Conservation (phyloP, 2,797 vertebrate species). For the Catostomus latipinnis region DNA sequence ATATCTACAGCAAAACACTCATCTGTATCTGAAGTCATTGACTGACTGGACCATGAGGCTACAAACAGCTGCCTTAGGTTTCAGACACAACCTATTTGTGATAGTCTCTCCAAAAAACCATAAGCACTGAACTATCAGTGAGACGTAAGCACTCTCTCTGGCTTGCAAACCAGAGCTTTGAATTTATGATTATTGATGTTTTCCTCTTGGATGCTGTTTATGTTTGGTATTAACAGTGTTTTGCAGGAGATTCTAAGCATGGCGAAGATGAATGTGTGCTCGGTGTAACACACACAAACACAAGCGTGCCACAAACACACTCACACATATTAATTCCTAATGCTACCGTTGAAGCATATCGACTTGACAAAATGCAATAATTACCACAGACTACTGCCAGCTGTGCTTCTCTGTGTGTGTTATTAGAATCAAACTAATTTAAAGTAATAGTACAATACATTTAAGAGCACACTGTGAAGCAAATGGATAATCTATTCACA, state of each 20-base stretch:
- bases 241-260: neutral
- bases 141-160: neutral
- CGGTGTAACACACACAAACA: slow-evolving; percentile 16
- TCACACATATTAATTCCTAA: neutral
- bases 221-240: slow-evolving; percentile 11
- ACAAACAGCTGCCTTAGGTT: too few relatives aligned
- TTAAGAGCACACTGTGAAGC: neutral
- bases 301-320: neutral
- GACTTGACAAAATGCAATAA: slow-evolving; percentile 31
- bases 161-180: neutral
- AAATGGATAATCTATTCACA: neutral
- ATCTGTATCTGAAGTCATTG: too few relatives aligned
- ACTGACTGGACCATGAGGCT: too few relatives aligned
- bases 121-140: neutral
- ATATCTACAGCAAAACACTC: too few relatives aligned
- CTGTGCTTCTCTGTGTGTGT: slow-evolving; percentile 19
- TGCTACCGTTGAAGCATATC: slow-evolving; percentile 2
- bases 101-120: neutral
- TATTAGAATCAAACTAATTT: slow-evolving; percentile 18
- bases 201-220: slow-evolving; percentile 20
- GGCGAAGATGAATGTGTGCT: slow-evolving; percentile 16
- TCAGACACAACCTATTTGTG: too few relatives aligned
- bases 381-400: slow-evolving; percentile 29
- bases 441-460: neutral
- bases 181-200: slow-evolving; percentile 19